Percentiles rank a stretch among this genome's conserved stretches.
Evolutionary conservation across 2,797 vertebrate genomes (phyloP).

Genomic region (Pyrocephalus nanus): DNA sequence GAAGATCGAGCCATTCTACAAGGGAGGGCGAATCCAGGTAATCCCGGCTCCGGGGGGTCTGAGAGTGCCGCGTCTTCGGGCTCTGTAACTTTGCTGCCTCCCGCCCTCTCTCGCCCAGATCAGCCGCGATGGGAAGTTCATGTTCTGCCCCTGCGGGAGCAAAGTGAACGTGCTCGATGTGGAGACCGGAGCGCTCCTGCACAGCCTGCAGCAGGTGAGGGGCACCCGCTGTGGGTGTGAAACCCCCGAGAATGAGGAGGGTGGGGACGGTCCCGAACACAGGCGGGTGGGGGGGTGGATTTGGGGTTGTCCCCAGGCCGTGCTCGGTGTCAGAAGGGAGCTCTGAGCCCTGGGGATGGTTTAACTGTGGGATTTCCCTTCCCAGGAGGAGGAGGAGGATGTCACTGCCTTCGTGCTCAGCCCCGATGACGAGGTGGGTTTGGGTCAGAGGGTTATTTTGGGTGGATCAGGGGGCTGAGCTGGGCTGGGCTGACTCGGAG

Average conservation of each 20-base stretch:
- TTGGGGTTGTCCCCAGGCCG: too few species aligned
- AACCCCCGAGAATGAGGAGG: too few species aligned
- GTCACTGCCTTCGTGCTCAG: constrained; percentile 91
- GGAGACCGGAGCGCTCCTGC: constrained; percentile 82
- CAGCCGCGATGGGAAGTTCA: constrained; percentile 85
- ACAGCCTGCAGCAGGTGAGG: constrained; percentile 87
- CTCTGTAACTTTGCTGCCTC: accelerated
- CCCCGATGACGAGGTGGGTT: constrained; percentile 85
- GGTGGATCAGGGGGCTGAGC: neutral
- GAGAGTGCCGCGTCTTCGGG: accelerated
- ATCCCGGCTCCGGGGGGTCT: accelerated
- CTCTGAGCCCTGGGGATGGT: accelerated
- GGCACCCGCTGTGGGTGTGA: neutral
- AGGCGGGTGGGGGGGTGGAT: accelerated
- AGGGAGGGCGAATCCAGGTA: constrained; percentile 95
- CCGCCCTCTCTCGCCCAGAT: constrained; percentile 73
- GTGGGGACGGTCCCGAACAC: accelerated
- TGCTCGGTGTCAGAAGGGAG: accelerated
- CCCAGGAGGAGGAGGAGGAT: constrained; percentile 92
- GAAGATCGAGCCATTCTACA: constrained; percentile 95
- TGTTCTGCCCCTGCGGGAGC: constrained; percentile 89
- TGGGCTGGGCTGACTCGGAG: neutral
- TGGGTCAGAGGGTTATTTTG: neutral
- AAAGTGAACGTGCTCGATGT: constrained; percentile 89
- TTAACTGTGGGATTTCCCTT: accelerated